Base-by-base conservation (phyloP, 2,888 invertebrate species). In the Cylindroiulus punctatus region DNA sequence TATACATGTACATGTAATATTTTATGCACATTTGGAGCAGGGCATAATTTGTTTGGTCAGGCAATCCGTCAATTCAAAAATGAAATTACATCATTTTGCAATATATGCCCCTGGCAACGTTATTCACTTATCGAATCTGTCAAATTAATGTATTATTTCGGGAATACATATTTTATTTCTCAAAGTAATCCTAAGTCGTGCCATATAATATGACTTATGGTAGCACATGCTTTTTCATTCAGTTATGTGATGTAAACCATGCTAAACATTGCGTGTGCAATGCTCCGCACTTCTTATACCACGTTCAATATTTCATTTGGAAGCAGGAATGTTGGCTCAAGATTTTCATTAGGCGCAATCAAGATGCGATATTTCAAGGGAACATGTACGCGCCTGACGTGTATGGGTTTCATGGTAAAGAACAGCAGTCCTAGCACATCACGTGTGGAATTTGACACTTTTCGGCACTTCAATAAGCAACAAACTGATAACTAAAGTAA, bases 401-500 rank as follows among this genome's bases (percentile, higher is more conserved):
- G 0, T 65, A 65, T 65, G 10, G 65, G 10, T 65, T 65, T 65
- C 26, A 22, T 26, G 65, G 65, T 10, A 26, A n/a, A 26, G 26
- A 26, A 26, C 5, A 65, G 65, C 22, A 65, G 10, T 5, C 10
- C 10, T 22, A 26, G 52, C 26, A 22, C 10, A 65, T 26, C 10
- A 8, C 26, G 44, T 14, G 22, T 26, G 65, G 65, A n/a, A 65
- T 22, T 65, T 65, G 65, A 65, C 65, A 65, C 65, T 12, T 14
- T n/a, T n/a, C n/a, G n/a, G n/a, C n/a, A 14, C 12, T 26, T 65
- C 65, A 26, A 5, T 26, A 65, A 65, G 26, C 65, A 65, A 65
- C 26, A 65, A 65, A 65, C n/a, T 65, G 65, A 65, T 65, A n/a
- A 65, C 26, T 65, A 22, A 65, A 65, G 65, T 65, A 65, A 26